Conservation (phyloP, 2,113 vertebrate genomes). For the Epinephelus moara region DNA sequence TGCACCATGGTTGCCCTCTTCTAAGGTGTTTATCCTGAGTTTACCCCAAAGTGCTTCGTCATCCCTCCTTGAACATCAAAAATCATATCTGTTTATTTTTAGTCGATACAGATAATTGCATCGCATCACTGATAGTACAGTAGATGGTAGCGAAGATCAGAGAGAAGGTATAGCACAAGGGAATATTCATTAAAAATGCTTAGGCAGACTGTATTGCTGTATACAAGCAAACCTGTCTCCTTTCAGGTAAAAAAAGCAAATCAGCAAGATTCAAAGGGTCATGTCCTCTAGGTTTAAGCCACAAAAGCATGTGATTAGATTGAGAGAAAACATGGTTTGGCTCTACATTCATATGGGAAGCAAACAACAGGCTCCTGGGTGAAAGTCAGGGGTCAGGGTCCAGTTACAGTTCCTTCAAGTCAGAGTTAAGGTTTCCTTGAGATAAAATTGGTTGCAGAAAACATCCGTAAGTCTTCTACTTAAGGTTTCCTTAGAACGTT, state of each 20-base stretch:
- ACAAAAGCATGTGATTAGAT: no score
- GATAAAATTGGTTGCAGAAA: no score
- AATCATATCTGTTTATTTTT: conserved; percentile 36
- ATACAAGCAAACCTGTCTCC: conserved; percentile 37
- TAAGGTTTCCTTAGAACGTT: no score
- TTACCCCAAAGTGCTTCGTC: conserved; percentile 10
- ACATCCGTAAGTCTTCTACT: no score
- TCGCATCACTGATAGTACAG: conserved; percentile 25
- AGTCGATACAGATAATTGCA: conserved; percentile 37
- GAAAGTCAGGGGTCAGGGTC: no score
- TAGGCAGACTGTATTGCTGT: conserved; percentile 28
- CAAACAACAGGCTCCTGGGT: no score
- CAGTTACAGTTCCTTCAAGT: no score
- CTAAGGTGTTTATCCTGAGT: neutral
- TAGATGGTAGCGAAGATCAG: conserved; percentile 48
- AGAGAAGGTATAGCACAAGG: conserved; percentile 37
- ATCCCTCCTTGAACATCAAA: conserved; percentile 30
- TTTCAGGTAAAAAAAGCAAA: conserved; percentile 26
- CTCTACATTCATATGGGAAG: no score
- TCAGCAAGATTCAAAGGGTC: neutral
- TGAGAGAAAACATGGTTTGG: no score
- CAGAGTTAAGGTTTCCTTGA: no score
- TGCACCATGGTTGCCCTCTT: neutral
- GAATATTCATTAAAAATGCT: conserved; percentile 56
- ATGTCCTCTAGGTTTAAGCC: neutral